Evolutionary conservation across 2,113 vertebrate genomes (phyloP), one percentile per base, ranked within the genome.

Genomic region (Himantopus leucocephalus): DNA sequence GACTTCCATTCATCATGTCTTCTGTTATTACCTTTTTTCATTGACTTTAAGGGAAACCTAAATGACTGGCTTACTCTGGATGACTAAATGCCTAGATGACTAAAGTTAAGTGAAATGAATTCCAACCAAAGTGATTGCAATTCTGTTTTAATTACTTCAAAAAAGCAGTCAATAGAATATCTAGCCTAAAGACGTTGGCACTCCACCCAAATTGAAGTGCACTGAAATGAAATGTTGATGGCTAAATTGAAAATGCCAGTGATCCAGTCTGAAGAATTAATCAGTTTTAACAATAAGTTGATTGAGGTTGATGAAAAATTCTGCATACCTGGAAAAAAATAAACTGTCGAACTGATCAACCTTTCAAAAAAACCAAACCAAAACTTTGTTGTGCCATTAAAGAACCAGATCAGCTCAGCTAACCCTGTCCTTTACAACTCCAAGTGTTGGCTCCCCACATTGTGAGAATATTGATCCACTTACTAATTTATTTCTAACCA

Each of bases 71-170:
- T 92, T 91, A 78, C 47, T 87, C 39, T 35, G 34, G 52, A 78
- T 92, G 68, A 91, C 43, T 85, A 92, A 92, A 91, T 66, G 85
- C 41, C 41, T 52, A 66, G 41, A 67, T 55, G 35, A 90, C 23
- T 78, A 35, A 66, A 88, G 67, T 62, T 70, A 95, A 92, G 26
- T 81, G 79, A 75, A 88, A 89, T 43, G 26, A 85, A 87, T 88
- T 77, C 45, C 60, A 77, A 75, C 29, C 32, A 85, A 74, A 89
- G 64, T 53, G n/a, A 85, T 60, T 94, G 67, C 47, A 93, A 68
- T 93, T 90, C 63, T 85, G 56, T 62, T 93, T 94, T 93, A 97
- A 96, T 95, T 97, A 94, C 90, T 93, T 81, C 4, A 59, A 52
- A 92, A 92, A 67, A 77, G 48, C 77, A 94, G 71, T 71, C 88